Conservation (phyloP, 2,113 vertebrate genomes). For the Carettochelys insculpta region DNA sequence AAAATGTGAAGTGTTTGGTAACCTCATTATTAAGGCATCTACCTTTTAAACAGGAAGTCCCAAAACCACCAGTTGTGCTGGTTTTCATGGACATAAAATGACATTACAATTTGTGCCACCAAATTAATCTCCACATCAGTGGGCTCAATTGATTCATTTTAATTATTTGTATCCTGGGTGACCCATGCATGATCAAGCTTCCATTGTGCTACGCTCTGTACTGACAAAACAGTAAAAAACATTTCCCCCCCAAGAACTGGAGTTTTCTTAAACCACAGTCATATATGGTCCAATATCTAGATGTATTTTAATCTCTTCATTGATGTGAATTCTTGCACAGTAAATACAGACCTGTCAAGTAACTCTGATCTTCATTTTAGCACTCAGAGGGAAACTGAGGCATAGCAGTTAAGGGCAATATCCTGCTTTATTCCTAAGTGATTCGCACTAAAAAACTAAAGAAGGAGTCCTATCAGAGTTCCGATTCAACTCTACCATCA, state of each 20-base stretch:
- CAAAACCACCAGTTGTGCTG: neutral
- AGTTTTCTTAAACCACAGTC: conserved; percentile 7
- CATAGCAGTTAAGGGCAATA: neutral
- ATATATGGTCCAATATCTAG: neutral
- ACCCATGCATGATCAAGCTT: neutral
- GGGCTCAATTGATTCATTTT: neutral
- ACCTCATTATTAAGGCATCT: conserved; percentile 10
- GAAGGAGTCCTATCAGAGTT: neutral
- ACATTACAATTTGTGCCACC: neutral
- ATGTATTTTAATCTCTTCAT: conserved; percentile 24
- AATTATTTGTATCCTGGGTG: conserved; percentile 14
- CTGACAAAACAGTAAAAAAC: conserved; percentile 16
- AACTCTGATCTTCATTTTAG: neutral
- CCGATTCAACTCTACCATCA: neutral
- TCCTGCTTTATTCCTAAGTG: neutral
- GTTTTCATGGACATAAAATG: neutral
- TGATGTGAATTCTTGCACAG: conserved; percentile 1
- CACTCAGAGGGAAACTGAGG: accelerated
- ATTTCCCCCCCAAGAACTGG: neutral
- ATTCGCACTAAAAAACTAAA: neutral
- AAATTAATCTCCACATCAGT: neutral
- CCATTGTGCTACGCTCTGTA: neutral
- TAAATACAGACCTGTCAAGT: conserved; percentile 15
- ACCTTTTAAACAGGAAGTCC: neutral
- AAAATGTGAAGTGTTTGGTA: conserved; percentile 36